A percentile compares a stretch with the other conserved stretches of the same genome.
Evolutionary conservation across 2,888 invertebrate genomes (phyloP).

Genomic region (Empis livida): DNA sequence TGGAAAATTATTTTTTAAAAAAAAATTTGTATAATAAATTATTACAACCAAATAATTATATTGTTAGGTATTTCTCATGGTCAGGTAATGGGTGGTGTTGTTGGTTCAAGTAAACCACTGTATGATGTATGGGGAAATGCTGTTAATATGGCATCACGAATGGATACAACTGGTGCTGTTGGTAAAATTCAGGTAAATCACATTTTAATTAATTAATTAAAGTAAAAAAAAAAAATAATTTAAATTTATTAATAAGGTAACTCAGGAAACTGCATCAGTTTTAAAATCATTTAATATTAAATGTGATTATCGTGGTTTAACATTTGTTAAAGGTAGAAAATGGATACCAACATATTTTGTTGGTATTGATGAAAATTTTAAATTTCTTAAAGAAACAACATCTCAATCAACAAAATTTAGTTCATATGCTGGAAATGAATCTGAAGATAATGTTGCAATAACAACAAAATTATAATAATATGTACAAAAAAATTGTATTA

Average conservation of each 20-base stretch:
- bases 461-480: too few species aligned
- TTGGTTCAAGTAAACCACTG: constrained; percentile 84
- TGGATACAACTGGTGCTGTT: constrained; percentile 82
- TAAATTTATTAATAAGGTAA: constrained; percentile 42
- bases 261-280: constrained; percentile 56
- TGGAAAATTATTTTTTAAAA: too few species aligned
- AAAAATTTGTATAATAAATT: too few species aligned
- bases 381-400: constrained; percentile 31
- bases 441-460: too few species aligned
- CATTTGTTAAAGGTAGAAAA: constrained; percentile 56
- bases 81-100: constrained; percentile 85
- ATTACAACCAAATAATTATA: too few species aligned
- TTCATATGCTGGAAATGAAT: too few species aligned
- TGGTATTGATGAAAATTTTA: constrained; percentile 47
- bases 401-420: neutral
- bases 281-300: constrained; percentile 53
- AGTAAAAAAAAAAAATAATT: too few species aligned
- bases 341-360: constrained; percentile 61
- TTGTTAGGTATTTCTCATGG: constrained; percentile 73
- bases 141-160: constrained; percentile 90
- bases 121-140: constrained; percentile 97
- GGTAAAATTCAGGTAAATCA: constrained; percentile 59
- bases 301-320: constrained; percentile 56
- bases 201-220: too few species aligned
- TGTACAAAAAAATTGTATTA: too few species aligned